These are phyloP conservation scores for Philonicus albiceps DNA, from an alignment of 2,888 invertebrate genomes.

Conservation along the genomic window DNA sequence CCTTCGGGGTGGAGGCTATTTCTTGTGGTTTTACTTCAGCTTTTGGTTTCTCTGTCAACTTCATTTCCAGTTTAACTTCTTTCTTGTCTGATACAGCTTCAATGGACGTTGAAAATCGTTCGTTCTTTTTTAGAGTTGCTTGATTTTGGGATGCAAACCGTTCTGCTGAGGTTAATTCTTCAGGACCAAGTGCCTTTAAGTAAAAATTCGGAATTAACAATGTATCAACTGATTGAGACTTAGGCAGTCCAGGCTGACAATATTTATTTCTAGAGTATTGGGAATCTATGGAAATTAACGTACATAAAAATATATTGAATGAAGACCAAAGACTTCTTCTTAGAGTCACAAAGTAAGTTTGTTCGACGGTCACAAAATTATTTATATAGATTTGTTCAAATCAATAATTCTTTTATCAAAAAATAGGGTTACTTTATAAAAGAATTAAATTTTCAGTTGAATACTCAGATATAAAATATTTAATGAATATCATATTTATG, in stretches of 20 bases:
- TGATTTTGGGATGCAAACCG: slow-evolving; percentile 81
- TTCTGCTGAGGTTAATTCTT: slow-evolving; percentile 78
- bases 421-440: no score
- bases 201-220: slow-evolving; percentile 59
- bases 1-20: slow-evolving; percentile 17
- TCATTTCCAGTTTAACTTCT: slow-evolving; percentile 48
- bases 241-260: no score
- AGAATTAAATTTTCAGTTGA: no score
- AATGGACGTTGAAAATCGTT: slow-evolving; percentile 49
- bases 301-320: not conserved
- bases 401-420: no score
- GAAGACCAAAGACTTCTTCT: no score
- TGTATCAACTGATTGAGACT: not conserved
- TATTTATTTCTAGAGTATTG: no score
- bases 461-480: no score
- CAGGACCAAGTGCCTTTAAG: slow-evolving; percentile 61
- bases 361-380: no score
- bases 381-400: no score
- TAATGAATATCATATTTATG: no score
- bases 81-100: slow-evolving; percentile 48
- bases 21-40: slow-evolving; percentile 50
- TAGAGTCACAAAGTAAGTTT: no score
- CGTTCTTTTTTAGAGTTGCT: slow-evolving; percentile 77
- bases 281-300: no score
- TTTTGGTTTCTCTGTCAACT: slow-evolving; percentile 51